phyloP scores from a whole-genome alignment of 2,113 vertebrate genomes.

The Peromyscus californicus region DNA sequence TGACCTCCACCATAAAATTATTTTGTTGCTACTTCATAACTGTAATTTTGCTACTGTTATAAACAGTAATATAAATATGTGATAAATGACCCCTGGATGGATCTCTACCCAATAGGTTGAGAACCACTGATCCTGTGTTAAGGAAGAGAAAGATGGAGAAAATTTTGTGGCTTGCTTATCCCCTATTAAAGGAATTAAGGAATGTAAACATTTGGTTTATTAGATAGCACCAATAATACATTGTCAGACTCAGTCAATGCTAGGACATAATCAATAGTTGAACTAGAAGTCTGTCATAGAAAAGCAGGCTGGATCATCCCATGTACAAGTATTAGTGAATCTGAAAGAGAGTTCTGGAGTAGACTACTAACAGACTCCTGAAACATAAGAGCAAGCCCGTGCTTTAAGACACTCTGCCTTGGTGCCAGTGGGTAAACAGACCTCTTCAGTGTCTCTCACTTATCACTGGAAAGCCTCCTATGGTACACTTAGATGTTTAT shows the following conservation, averaged over 20 bases:
- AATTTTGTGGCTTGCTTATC: not conserved
- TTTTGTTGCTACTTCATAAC: not conserved
- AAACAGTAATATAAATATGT: not conserved
- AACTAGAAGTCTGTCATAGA: not conserved
- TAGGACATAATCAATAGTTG: not conserved
- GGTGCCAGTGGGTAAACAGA: not conserved
- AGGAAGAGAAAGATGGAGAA: not conserved
- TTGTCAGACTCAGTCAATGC: not conserved
- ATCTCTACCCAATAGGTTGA: not conserved
- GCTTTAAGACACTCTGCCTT: not conserved
- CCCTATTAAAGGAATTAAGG: not conserved
- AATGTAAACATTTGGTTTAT: not conserved
- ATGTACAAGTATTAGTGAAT: not conserved
- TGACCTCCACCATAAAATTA: not conserved
- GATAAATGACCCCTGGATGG: not conserved
- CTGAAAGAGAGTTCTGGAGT: constrained; percentile 4
- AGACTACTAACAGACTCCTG: not conserved
- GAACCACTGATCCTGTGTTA: not conserved
- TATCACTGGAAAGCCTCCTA: not conserved
- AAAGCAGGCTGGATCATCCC: not conserved
- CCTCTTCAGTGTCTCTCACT: not conserved
- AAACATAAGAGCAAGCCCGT: not conserved
- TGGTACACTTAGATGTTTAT: not conserved
- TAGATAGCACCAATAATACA: not conserved
- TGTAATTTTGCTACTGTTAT: not conserved